Conservation (phyloP, 2,888 invertebrate species). For the Aradus depressus region DNA sequence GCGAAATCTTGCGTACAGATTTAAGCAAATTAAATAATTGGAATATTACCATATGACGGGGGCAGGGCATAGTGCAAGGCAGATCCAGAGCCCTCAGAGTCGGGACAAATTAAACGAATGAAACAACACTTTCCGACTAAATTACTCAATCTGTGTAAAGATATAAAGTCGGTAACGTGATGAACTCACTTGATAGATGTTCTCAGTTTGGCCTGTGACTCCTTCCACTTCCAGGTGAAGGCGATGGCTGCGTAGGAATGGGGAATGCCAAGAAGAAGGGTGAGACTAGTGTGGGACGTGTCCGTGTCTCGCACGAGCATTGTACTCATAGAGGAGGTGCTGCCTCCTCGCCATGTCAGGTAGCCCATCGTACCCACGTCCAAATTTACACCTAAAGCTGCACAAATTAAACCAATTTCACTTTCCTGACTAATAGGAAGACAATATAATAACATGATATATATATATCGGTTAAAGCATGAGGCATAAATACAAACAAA, state of each 20-base stretch:
- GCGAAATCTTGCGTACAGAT: too few species aligned
- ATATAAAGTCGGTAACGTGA: not conserved
- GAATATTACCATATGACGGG: too few species aligned
- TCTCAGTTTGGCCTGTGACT: constrained; percentile 66
- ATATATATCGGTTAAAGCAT: too few species aligned
- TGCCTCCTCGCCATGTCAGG: constrained; percentile 61
- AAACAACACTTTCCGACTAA: not conserved
- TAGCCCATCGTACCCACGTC: constrained; percentile 82
- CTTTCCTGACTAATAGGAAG: too few species aligned
- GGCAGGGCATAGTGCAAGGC: too few species aligned
- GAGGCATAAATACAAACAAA: not conserved
- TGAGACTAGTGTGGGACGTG: constrained; percentile 51
- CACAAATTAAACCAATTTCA: constrained; percentile 31
- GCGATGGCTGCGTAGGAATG: constrained; percentile 65
- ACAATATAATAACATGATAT: too few species aligned
- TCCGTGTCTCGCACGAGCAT: constrained; percentile 68
- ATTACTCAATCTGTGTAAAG: not conserved
- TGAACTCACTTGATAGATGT: constrained; percentile 63
- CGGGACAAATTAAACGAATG: too few species aligned
- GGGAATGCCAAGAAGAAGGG: constrained; percentile 70
- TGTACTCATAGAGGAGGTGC: constrained; percentile 63
- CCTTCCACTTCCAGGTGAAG: constrained; percentile 67
- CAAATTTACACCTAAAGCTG: constrained; percentile 72
- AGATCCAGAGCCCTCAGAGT: too few species aligned
- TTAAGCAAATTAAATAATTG: too few species aligned